These are phyloP conservation scores for Halcyon chelicuti DNA, from an alignment of 2,797 vertebrate species.

Conservation along the genomic window DNA sequence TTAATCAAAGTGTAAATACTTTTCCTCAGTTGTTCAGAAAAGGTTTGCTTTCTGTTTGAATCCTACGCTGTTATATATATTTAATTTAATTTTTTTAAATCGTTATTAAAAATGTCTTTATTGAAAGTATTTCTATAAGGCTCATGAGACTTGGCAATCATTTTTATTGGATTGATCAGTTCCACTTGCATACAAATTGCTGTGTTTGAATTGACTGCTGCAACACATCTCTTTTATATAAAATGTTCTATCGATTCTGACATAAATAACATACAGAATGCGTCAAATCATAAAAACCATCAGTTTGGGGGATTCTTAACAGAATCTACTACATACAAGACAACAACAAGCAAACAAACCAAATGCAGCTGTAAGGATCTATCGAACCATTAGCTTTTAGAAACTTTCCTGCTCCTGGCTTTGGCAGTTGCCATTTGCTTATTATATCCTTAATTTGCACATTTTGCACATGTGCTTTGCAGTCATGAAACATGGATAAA, in stretches of 20 bases:
- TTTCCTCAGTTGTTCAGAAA: not conserved
- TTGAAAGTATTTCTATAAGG: slow-evolving; percentile 15
- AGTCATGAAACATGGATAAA: not conserved
- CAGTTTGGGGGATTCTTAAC: not conserved
- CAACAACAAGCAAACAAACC: not conserved
- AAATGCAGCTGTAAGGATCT: not conserved
- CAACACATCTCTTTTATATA: not conserved
- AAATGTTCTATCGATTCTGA: slow-evolving; percentile 24
- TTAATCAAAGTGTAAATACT: not conserved
- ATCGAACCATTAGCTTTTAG: not conserved
- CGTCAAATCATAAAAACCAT: not conserved
- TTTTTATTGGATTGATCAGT: slow-evolving; percentile 40
- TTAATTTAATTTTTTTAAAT: not conserved
- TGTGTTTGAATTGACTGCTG: slow-evolving; percentile 13
- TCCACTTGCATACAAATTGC: slow-evolving; percentile 34
- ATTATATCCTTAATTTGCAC: not conserved
- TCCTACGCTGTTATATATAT: not conserved
- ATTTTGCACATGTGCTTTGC: not conserved
- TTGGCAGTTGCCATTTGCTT: slow-evolving; percentile 2
- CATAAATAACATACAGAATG: not conserved
- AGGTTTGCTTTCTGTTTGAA: not conserved
- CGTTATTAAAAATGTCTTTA: not conserved
- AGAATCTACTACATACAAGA: not conserved
- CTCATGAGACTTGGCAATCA: not conserved
- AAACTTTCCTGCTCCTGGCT: not conserved